Percentiles rank a stretch among this genome's conserved stretches.
Evolutionary conservation across 2,888 invertebrate species (phyloP).

Genomic region (Sinodicranocentrus sp.): DNA sequence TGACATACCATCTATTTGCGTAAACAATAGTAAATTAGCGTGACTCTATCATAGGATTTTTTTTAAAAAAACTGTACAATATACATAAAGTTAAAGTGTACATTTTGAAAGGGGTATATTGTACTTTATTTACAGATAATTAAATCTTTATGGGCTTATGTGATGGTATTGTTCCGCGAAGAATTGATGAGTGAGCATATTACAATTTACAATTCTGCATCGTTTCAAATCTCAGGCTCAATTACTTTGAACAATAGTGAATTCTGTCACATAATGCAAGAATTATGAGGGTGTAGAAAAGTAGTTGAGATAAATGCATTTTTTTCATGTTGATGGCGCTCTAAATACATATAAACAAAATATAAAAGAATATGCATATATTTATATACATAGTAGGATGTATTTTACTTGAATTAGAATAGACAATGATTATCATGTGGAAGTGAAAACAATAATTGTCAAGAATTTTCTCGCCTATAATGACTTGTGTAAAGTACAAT

Average conservation of each 20-base stretch:
- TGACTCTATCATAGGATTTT: background rate
- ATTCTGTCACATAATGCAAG: background rate
- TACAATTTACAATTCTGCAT: background rate
- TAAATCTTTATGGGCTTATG: conserved; percentile 8
- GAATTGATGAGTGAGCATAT: conserved; percentile 18
- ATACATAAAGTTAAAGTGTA: background rate
- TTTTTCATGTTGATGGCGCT: background rate
- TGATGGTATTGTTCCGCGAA: conserved; percentile 1
- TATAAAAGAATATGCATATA: too few species aligned
- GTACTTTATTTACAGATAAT: conserved; percentile 10
- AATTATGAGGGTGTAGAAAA: background rate
- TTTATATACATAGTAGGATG: too few species aligned
- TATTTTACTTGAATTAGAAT: background rate
- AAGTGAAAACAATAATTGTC: conserved; percentile 10
- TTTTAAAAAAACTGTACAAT: background rate
- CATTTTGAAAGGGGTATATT: background rate
- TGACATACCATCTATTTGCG: background rate
- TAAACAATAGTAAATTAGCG: background rate
- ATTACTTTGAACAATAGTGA: conserved; percentile 8
- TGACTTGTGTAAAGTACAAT: background rate
- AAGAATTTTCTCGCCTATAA: background rate
- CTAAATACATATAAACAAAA: background rate
- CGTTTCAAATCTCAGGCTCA: background rate
- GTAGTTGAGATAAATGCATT: background rate
- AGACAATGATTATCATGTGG: background rate